Percentiles rank a stretch among this genome's conserved stretches.
Evolutionary conservation across 2,888 invertebrate species (phyloP).

Genomic region (Scaptomyza tumidula): DNA sequence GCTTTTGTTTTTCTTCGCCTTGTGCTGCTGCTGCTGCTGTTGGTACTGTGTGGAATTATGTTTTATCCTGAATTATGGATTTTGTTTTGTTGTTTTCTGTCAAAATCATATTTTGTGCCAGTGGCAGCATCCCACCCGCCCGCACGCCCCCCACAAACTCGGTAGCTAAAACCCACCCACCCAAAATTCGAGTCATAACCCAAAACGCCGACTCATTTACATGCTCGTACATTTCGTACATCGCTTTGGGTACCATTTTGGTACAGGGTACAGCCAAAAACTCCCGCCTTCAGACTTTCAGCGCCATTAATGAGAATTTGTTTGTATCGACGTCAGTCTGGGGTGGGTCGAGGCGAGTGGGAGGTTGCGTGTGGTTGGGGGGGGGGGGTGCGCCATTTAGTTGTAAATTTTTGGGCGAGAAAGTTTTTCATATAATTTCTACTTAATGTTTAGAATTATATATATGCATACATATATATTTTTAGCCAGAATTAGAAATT

Average conservation of each 20-base stretch:
- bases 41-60: slow-evolving; percentile 77
- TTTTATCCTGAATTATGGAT: slow-evolving; percentile 84
- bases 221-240: slow-evolving; percentile 52
- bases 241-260: slow-evolving; percentile 64
- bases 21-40: slow-evolving; percentile 36
- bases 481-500: slow-evolving; percentile 77
- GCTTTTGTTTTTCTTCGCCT: slow-evolving; percentile 38
- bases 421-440: slow-evolving; percentile 83
- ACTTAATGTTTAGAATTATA: slow-evolving; percentile 82
- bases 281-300: slow-evolving; percentile 49
- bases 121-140: slow-evolving; percentile 19
- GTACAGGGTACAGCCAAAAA: slow-evolving; percentile 28
- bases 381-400: slow-evolving; percentile 51
- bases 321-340: slow-evolving; percentile 78
- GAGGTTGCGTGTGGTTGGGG: background rate
- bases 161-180: background rate
- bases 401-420: slow-evolving; percentile 75
- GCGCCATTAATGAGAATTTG: slow-evolving; percentile 83
- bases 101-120: slow-evolving; percentile 82
- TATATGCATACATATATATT: slow-evolving; percentile 32
- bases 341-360: slow-evolving; percentile 7
- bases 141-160: too few relatives aligned
- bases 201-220: slow-evolving; percentile 75
- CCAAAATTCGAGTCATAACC: slow-evolving; percentile 33
- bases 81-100: slow-evolving; percentile 83